Evolutionary conservation across 2,113 vertebrate genomes (phyloP).

Genomic region (Genyomyrus donnyi): DNA sequence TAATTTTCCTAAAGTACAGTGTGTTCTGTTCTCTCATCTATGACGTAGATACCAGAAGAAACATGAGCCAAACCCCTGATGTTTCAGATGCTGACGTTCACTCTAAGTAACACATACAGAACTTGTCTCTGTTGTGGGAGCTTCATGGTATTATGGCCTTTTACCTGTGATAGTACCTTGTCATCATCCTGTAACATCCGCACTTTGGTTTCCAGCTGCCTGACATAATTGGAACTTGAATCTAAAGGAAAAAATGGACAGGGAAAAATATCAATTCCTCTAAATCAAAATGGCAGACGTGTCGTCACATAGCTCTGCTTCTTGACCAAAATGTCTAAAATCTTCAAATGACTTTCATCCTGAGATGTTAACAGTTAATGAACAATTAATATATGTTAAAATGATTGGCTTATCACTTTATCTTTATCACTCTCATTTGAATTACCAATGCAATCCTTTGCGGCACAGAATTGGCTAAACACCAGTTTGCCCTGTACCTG

Average conservation of each 20-base stretch:
- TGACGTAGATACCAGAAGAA: not conserved
- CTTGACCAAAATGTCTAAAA: not conserved
- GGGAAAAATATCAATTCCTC: not conserved
- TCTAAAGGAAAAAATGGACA: slow-evolving; percentile 57
- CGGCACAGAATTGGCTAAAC: not conserved
- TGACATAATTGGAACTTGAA: slow-evolving; percentile 81
- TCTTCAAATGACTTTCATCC: not conserved
- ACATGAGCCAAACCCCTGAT: not conserved
- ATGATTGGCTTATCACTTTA: not conserved
- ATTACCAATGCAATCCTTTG: not conserved
- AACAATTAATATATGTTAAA: not conserved
- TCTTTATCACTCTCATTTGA: not conserved
- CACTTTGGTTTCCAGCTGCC: slow-evolving; percentile 89
- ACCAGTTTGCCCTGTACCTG: slow-evolving; percentile 29
- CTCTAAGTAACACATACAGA: not conserved
- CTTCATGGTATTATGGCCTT: not conserved
- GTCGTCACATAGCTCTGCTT: not conserved
- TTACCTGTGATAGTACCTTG: slow-evolving; percentile 85
- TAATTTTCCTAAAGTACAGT: not conserved
- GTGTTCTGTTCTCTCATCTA: not conserved
- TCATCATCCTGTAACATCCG: slow-evolving; percentile 83
- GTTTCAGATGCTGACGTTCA: not conserved
- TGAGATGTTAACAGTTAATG: not conserved
- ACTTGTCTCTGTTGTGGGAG: not conserved
- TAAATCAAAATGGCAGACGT: not conserved